Evolutionary conservation across 2,888 invertebrate species (phyloP).

Genomic region (Agrochola macilenta): DNA sequence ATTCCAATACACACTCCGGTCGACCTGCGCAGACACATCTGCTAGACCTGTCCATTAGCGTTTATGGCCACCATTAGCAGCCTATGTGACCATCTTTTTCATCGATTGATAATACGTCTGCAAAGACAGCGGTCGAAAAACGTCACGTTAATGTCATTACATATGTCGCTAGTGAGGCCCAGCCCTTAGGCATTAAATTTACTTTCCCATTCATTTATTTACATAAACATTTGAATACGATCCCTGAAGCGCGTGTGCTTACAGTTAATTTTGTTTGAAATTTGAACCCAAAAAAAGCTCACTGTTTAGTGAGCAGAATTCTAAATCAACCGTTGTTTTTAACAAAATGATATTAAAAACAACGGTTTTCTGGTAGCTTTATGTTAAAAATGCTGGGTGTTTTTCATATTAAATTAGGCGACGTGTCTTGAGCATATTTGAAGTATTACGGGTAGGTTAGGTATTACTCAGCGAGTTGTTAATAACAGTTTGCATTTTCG

Average conservation of each 20-base stretch:
- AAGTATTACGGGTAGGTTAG: neutral
- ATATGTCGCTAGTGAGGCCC: neutral
- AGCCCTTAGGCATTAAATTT: neutral
- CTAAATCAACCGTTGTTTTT: neutral
- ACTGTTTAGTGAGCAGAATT: conserved; percentile 12
- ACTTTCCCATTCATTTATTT: neutral
- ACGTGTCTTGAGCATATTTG: neutral
- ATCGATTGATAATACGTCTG: neutral
- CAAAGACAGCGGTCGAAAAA: neutral
- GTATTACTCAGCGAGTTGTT: too few species aligned
- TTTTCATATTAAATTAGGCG: neutral
- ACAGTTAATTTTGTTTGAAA: conserved; percentile 1
- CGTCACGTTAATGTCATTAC: neutral
- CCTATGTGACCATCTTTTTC: neutral
- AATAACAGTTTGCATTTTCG: neutral
- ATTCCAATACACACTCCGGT: too few species aligned
- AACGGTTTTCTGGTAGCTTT: neutral
- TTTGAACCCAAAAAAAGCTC: neutral
- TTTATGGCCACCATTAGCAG: neutral
- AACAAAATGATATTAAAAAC: neutral
- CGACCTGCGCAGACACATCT: neutral
- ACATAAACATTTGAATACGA: conserved; percentile 11
- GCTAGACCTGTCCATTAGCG: neutral
- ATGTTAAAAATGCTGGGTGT: neutral
- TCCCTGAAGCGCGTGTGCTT: neutral